Evolutionary conservation across 1,140 invertebrate species (phyloP), one percentile per base, ranked within the genome.

Genomic region (Arctopsyche grandis): DNA sequence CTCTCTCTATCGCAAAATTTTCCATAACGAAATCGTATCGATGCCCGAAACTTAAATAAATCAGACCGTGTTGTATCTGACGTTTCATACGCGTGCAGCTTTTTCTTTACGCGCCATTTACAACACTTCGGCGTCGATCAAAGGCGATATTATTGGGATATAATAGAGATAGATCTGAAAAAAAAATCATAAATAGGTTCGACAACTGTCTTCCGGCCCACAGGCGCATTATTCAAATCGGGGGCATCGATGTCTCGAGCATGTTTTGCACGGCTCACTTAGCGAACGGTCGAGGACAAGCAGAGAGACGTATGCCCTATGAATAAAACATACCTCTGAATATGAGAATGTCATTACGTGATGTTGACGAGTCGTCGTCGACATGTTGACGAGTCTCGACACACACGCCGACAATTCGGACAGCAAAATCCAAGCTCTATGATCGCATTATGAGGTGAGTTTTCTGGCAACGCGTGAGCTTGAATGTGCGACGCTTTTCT

Each of bases 251-350:
- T 77, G 43, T 77, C 74, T 56, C 63, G 74, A 29, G 66, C 22
- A 74, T 77, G 69, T 73, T 80, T 69, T 69, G 74, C 74, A 80
- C 63, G 73, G 78, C 79, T 80, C 63, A 80, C 74, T 80, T 79
- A 79, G 78, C 24, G 21, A 29, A 19, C 9, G 44, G n/a, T 16
- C 69, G 26, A 56, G 43, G 26, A 52, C 43, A 19, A 9, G 44
- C 16, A 43, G 26, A 56, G 43, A 26, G 26, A 79, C 38, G 38
- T 16, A 60, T 78, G 69, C 63, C 60, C 43, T 58, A 79, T 79
- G 78, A 79, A 79, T 79, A 79, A 79, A 79, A 79, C 78, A 79
- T 79, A 44, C n/a, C 10, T n/a, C 9, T 24, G 66, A 38, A 69
- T 69, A 69, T 69, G 38, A 48, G 70, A 79, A 75, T 75, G 24